phyloP scores from a whole-genome alignment of 2,113 vertebrate genomes.

The Vulpes lagopus region DNA sequence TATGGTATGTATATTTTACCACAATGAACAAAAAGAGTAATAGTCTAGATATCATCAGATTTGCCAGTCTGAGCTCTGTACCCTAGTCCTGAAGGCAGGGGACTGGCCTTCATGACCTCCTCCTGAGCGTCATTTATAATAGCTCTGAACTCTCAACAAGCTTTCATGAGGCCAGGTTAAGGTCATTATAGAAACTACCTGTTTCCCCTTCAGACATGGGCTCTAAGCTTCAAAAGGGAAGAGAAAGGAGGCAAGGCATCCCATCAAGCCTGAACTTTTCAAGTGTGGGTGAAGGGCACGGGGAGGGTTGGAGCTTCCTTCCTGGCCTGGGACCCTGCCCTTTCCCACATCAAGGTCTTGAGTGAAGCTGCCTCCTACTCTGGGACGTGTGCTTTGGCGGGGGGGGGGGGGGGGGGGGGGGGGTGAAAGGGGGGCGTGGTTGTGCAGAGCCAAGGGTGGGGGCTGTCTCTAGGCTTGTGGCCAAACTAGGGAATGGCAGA shows the following conservation, averaged over 20 bases:
- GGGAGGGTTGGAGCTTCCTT: not conserved
- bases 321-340: not conserved
- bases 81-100: not conserved
- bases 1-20: not conserved
- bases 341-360: not conserved
- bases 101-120: not conserved
- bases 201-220: not conserved
- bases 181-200: not conserved
- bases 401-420: too few relatives aligned
- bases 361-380: not conserved
- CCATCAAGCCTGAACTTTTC: not conserved
- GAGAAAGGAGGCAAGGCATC: rapidly evolving
- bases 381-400: not conserved
- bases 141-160: not conserved
- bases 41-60: not conserved
- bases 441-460: not conserved
- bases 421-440: too few relatives aligned
- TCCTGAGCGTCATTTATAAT: not conserved
- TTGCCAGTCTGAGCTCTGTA: not conserved
- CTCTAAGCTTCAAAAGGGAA: not conserved
- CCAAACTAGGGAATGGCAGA: not conserved
- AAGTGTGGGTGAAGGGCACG: rapidly evolving
- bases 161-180: not conserved
- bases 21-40: not conserved
- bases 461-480: not conserved